Evolutionary conservation across 2,888 invertebrate genomes (phyloP), one percentile per base, ranked within the genome.

Genomic region (Drosophila melanosoma): DNA sequence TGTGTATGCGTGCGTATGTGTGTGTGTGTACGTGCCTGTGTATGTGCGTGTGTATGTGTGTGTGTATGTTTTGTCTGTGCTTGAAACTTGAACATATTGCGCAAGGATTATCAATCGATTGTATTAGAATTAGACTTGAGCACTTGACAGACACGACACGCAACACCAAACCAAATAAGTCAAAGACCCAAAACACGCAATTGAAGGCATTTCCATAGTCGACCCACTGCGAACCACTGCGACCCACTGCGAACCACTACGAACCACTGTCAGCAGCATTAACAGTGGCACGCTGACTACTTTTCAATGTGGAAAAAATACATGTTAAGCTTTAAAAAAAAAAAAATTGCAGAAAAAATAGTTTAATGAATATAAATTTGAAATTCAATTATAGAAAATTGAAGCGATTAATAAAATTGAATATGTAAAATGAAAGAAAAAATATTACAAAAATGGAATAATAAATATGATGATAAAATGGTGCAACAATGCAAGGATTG

Each of bases 51-150:
- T 61, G 32, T 15, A 32, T 62, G 42, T 45, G 32, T 29, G 29
- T 36, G 56, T 36, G 7, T 17, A 20, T 38, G 42, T 56, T 49
- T 56, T 49, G 45, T 36, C 32, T 60, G 23, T 42, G 58, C 58
- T 76, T 54, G 61, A 64, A 78, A 79, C 74, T 74, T 70, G 54
- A 78, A 71, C 80, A 79, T 71, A 79, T 79, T 78, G 80, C 61
- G 59, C 68, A 52, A 68, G 74, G 78, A 77, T 76, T 81, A 70
- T 81, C 69, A 79, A 76, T 77, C 79, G 77, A 80, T 80, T 70
- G 65, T 63, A 66, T 78, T 62, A 29, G 15, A 15, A 45, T 20
- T 45, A 60, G 63, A 36, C 63, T 42, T 38, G 60, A 61, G 63
- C 70, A 67, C 67, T 76, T 76, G 76, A 74, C 79, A 79, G 63